Percentiles rank a stretch among this genome's conserved stretches.
phyloP scores from a whole-genome alignment of 2,113 vertebrate genomes.

The Podiceps cristatus region DNA sequence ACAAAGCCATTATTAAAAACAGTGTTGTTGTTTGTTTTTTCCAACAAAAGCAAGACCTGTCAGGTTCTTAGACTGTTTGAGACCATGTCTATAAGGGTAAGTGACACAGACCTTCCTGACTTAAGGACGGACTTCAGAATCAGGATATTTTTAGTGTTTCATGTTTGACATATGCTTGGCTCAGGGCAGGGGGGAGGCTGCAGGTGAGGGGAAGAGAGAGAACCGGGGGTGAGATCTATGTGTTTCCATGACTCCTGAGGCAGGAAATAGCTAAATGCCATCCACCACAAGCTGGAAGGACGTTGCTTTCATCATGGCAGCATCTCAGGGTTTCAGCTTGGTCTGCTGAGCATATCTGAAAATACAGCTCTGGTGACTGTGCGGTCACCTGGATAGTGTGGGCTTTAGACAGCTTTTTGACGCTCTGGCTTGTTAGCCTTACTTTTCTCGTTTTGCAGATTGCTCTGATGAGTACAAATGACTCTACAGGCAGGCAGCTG shows the following conservation, averaged over 20 bases:
- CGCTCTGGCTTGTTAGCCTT: neutral
- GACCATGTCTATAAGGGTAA: neutral
- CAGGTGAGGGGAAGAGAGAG: neutral
- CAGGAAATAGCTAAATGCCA: neutral
- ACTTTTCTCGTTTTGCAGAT: neutral
- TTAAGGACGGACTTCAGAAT: neutral
- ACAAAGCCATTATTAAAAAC: slow-evolving; percentile 64
- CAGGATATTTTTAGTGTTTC: neutral
- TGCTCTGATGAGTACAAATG: neutral
- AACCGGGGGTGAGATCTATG: neutral
- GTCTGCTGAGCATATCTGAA: neutral
- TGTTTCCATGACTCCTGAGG: neutral
- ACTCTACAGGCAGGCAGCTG: neutral
- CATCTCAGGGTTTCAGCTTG: neutral
- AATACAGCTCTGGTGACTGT: neutral
- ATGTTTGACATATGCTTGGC: neutral
- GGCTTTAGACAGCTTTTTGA: neutral
- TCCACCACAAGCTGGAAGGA: neutral
- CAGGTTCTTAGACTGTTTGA: neutral
- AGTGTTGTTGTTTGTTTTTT: slow-evolving; percentile 21
- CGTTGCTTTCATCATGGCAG: neutral
- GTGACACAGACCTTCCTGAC: neutral
- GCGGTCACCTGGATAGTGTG: neutral
- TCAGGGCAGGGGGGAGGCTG: rapidly evolving
- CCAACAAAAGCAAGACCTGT: neutral